Evolutionary conservation across 2,888 invertebrate genomes (phyloP).

Genomic region (Thysanoteuthis rhombus): DNA sequence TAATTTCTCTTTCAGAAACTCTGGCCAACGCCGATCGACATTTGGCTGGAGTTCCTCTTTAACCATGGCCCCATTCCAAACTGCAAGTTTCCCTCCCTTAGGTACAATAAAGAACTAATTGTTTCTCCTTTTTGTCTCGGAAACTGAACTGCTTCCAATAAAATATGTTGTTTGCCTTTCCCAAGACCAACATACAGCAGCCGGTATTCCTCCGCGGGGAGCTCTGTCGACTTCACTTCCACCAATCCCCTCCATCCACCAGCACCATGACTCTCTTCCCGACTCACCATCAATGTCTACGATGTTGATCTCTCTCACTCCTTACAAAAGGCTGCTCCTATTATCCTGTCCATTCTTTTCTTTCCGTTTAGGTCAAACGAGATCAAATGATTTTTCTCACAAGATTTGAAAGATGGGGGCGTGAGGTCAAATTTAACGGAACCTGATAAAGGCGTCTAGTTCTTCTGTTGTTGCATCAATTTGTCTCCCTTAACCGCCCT

Average conservation of each 20-base stretch:
- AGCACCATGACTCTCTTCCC: background rate
- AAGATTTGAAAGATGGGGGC: background rate
- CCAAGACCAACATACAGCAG: background rate
- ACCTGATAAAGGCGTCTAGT: background rate
- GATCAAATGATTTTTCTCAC: background rate
- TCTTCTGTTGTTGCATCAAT: background rate
- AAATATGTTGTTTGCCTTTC: background rate
- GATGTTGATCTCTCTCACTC: background rate
- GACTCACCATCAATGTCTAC: background rate
- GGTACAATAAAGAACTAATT: conserved; percentile 12
- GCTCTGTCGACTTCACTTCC: background rate
- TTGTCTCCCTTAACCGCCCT: background rate
- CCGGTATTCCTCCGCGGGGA: conserved; percentile 12
- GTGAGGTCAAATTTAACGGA: background rate
- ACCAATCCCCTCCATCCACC: background rate
- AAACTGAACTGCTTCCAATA: background rate
- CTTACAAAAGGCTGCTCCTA: background rate
- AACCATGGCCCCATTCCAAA: background rate
- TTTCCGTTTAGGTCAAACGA: background rate
- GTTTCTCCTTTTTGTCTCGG: conserved; percentile 12
- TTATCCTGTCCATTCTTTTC: background rate
- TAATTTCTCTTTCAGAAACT: background rate
- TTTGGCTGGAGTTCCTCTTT: background rate
- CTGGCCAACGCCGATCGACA: background rate
- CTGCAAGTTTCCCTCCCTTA: background rate